Evolutionary conservation across 2,888 invertebrate genomes (phyloP), one percentile per base, ranked within the genome.

Genomic region (Tipula vernalis): DNA sequence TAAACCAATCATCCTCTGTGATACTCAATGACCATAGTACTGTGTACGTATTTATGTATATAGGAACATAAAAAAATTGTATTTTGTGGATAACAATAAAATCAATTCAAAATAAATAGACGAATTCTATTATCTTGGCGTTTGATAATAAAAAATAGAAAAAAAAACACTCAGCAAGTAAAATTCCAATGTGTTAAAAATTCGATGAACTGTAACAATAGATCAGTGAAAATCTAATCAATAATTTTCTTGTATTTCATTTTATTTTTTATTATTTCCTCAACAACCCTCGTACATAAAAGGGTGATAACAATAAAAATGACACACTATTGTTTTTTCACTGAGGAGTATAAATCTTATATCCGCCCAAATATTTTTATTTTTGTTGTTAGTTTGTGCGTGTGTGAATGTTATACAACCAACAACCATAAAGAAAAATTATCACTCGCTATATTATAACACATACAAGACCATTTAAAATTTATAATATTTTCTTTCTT

Each of bases 111-210:
- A 51, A 51, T 71, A 71, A 71, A 71, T 71, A 28, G 71, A 71
- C 71, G 71, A 71, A 71, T 71, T 71, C 71, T 71, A 71, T 71
- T 71, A 71, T 71, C 71, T 71, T 71, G 71, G 71, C 71, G 71
- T 18, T 71, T 28, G 18, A 18, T 71, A 71, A 71, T 28, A 71
- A 71, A 15, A 51, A n/a, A n/a, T 28, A 28, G n/a, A n/a, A n/a
- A 51, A 51, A 71, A 71, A 71, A 71, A 10, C 71, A 28, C 71
- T 71, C 28, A 10, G 18, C 71, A 71, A 71, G 71, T 28, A 71
- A 28, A 71, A 71, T 71, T 28, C 10, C 71, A 28, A 71, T 71
- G 71, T 71, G 71, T 71, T 71, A 71, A 71, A 71, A 71, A 71
- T 71, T 71, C 71, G 71, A 28, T 71, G 71, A 71, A 71, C 71